Base-by-base conservation (phyloP, 1,140 invertebrate genomes). In the Charaxes varanes region DNA sequence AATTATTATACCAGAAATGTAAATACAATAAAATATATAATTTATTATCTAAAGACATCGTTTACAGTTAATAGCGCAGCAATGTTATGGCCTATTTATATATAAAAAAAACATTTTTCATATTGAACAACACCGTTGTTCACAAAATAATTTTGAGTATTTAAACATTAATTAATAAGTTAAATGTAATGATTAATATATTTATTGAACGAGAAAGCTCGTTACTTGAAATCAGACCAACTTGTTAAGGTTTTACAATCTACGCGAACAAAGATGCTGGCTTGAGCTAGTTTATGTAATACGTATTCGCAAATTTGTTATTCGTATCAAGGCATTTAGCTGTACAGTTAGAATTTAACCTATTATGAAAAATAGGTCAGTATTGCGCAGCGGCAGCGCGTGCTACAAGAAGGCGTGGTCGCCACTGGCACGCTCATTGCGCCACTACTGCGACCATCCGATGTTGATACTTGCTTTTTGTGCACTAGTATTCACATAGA, bases 351-450 rank as follows among this genome's bases (percentile, higher is more conserved):
- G 43, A 42, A 42, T 58, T 54, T 63, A 66, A 68, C 68, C 65
- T 72, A 62, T 66, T 62, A 61, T 64, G 50, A 64, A 64, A 62
- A 63, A 69, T 69, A 61, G 62, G 62, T 64, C 54, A 59, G 48
- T 47, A 52, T 53, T 53, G 43, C 26, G 26, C 26, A 28, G 26
- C 35, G 30, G 47, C 40, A 56, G 68, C 61, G 62, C 65, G 61
- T 61, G 62, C 67, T 57, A 43, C 52, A 54, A 43, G 41, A 57
- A 61, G 64, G 67, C 62, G 64, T 62, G 65, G 62, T 62, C 53
- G 58, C 55, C 57, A 60, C 64, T 49, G 55, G 62, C 62, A 56
- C 55, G 62, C 57, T 54, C 43, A 48, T 48, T 23, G 36, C 53
- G 23, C 8, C 8, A 50, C 15, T 53, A 59, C 32, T 4, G 7